These are phyloP conservation scores for Drosophila meridionalis DNA, from an alignment of 2,888 invertebrate genomes.

Conservation along the genomic window DNA sequence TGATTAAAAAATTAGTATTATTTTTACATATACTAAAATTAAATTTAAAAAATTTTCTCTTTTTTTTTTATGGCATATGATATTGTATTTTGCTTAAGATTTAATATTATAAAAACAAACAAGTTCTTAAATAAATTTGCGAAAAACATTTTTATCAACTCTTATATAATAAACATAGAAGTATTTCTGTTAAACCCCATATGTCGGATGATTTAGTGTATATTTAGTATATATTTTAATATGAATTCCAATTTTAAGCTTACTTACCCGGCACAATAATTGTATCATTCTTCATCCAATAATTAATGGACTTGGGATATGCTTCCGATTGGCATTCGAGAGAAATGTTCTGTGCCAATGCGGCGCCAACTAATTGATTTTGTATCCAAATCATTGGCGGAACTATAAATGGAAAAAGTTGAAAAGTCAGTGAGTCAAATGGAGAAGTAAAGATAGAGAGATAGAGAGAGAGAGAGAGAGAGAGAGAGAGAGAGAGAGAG, in stretches of 20 bases:
- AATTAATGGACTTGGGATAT: conserved; percentile 90
- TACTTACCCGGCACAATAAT: conserved; percentile 87
- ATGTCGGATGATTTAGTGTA: neutral
- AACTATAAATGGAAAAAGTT: conserved; percentile 85
- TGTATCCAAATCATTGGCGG: conserved; percentile 91
- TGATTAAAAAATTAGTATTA: no score
- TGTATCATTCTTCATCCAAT: conserved; percentile 89
- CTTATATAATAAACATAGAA: no score
- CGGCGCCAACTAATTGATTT: conserved; percentile 90
- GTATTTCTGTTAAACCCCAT: neutral
- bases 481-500: neutral
- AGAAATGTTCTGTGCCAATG: conserved; percentile 88
- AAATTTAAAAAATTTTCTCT: no score
- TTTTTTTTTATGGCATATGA: no score
- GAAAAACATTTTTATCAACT: no score
- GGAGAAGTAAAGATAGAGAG: neutral
- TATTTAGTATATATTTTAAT: neutral
- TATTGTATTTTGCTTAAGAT: no score
- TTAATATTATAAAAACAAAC: no score
- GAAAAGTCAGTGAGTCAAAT: neutral
- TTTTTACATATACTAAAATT: no score
- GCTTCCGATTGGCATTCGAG: conserved; percentile 90
- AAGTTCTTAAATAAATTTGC: no score
- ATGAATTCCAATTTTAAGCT: no score
- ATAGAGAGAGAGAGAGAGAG: neutral